These are phyloP conservation scores for Cremastobaeus sp. DNA, from an alignment of 2,888 invertebrate species.

Conservation along the genomic window DNA sequence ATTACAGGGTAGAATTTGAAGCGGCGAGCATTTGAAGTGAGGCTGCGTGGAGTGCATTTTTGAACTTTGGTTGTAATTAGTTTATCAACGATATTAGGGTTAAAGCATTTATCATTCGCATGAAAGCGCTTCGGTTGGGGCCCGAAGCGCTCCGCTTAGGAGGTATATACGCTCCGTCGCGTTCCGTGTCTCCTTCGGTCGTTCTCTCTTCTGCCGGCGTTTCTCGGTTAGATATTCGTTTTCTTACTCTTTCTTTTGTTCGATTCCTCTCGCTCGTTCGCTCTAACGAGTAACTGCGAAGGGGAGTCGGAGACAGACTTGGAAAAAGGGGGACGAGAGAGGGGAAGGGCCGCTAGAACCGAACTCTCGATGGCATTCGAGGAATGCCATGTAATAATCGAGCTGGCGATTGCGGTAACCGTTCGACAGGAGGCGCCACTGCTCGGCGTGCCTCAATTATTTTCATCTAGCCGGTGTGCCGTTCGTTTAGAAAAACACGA, in stretches of 20 bases:
- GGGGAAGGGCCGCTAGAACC: constrained; percentile 59
- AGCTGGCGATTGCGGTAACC: constrained; percentile 68
- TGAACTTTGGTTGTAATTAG: too few relatives aligned
- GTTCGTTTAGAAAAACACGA: constrained; percentile 4
- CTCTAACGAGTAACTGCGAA: constrained; percentile 65
- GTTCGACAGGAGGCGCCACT: constrained; percentile 74
- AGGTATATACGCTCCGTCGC: constrained; percentile 60
- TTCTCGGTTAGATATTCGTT: not conserved
- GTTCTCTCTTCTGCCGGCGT: not conserved
- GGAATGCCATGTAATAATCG: constrained; percentile 78
- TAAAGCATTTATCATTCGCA: constrained; percentile 68
- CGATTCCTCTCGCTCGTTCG: constrained; percentile 50
- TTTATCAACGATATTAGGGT: too few relatives aligned
- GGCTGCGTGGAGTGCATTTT: constrained; percentile 1
- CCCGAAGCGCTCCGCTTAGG: constrained; percentile 64
- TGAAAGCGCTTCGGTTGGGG: constrained; percentile 63
- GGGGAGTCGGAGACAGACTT: constrained; percentile 52
- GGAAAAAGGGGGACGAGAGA: constrained; percentile 56
- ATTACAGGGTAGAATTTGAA: too few relatives aligned
- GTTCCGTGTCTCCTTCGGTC: constrained; percentile 13
- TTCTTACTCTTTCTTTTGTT: constrained; percentile 4
- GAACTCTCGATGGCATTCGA: constrained; percentile 73
- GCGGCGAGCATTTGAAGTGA: too few relatives aligned
- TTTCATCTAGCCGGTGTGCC: constrained; percentile 25
- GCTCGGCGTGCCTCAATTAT: constrained; percentile 65